Base-by-base conservation (phyloP, 1,140 invertebrate genomes). In the Kradibia gibbosae region DNA sequence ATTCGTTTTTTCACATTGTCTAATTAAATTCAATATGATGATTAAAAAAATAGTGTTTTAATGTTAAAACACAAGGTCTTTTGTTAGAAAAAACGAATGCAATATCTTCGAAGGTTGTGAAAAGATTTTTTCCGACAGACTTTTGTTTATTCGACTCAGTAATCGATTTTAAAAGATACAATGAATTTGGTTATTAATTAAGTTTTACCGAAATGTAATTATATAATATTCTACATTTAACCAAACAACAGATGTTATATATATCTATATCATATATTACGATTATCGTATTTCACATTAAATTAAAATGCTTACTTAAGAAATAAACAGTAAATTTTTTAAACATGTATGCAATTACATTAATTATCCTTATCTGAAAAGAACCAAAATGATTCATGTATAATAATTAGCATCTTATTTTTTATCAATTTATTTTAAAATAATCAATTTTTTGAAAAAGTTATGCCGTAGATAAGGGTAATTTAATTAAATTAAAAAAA, bases 81-180 rank as follows among this genome's bases (percentile, higher is more conserved):
- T n/a, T 45, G 4, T 5, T 28, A 76, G 5, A 28, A 76, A 76
- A 62, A 76, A 76, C 55, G 74, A 62, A 78, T 78, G 22, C 25
- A 78, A 31, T 50, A 53, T 53, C 36, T 20, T 48, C 17, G 71
- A 60, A 57, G 25, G 70, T 73, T 55, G 39, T 28, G 20, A 80
- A 53, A 65, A 72, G 1, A 60, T 28, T 60, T n/a, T 22, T 15
- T 8, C 48, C 42, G 45, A 53, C 39, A 80, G 55, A 62, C 71
- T 80, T 80, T 80, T 80, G 78, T 80, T 80, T 80, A 42, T 57
- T 57, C 1, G 5, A 57, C 60, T 10, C 22, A 25, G 3, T 8
- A 36, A 53, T 8, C 3, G 10, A 53, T 22, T n/a, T n/a, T n/a
- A n/a, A n/a, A n/a, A n/a, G n/a, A n/a, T n/a, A n/a, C n/a, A n/a